Evolutionary conservation across 2,113 vertebrate genomes (phyloP).

Genomic region (Brevimyrus niger): DNA sequence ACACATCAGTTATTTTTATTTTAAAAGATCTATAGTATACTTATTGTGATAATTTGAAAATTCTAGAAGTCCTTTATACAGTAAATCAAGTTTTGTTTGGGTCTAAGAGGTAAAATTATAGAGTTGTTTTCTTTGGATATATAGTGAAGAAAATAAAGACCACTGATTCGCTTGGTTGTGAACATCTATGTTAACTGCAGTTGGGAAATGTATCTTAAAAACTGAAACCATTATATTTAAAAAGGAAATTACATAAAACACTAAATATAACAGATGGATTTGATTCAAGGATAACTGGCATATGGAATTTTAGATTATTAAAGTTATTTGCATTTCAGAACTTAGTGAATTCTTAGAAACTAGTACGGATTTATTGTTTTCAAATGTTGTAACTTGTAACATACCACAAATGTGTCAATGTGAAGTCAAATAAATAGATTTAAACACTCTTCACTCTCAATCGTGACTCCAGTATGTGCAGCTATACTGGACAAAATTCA

Average conservation of each 20-base stretch:
- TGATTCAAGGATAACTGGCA: neutral
- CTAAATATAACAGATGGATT: neutral
- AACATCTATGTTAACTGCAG: slow-evolving; percentile 41
- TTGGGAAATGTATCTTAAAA: slow-evolving; percentile 23
- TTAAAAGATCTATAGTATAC: neutral
- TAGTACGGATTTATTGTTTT: slow-evolving; percentile 43
- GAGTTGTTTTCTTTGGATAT: slow-evolving; percentile 46
- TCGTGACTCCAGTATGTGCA: neutral
- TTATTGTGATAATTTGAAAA: neutral
- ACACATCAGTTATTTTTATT: slow-evolving; percentile 22
- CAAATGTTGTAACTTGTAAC: slow-evolving; percentile 36
- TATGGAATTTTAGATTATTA: slow-evolving; percentile 30
- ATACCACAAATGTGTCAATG: slow-evolving; percentile 38
- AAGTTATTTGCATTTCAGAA: slow-evolving; percentile 42
- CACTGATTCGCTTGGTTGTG: slow-evolving; percentile 41
- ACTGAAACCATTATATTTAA: slow-evolving; percentile 30
- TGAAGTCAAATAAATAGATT: slow-evolving; percentile 24
- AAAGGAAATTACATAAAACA: neutral
- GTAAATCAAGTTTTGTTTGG: slow-evolving; percentile 10
- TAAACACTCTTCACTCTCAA: slow-evolving; percentile 4
- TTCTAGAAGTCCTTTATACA: slow-evolving; percentile 20
- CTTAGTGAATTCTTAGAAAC: slow-evolving; percentile 38
- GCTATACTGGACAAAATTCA: neutral
- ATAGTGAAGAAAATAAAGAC: slow-evolving; percentile 27
- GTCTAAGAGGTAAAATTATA: neutral